These are phyloP conservation scores for Euphonia xanthogaster DNA, from an alignment of 2,797 vertebrate species.

Conservation along the genomic window DNA sequence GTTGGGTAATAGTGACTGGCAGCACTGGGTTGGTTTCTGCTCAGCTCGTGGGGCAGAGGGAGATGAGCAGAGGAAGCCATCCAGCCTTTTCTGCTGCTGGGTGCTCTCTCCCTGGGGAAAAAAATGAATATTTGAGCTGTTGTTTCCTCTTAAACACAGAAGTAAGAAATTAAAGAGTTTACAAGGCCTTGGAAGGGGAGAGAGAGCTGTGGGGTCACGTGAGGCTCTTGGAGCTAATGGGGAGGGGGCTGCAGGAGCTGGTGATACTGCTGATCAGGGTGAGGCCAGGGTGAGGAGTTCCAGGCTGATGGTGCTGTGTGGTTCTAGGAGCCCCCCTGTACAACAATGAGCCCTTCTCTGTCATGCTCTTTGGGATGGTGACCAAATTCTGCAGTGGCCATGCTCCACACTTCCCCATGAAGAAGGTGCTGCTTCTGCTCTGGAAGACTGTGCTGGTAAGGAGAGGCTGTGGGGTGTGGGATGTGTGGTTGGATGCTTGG, in stretches of 20 bases:
- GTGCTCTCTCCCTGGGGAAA: not conserved
- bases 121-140: accelerated
- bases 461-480: accelerated
- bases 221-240: not conserved
- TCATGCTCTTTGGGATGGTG: constrained; percentile 98
- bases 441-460: constrained; percentile 97
- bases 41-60: not conserved
- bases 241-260: not conserved
- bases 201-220: not conserved
- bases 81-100: not conserved
- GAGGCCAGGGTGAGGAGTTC: not conserved
- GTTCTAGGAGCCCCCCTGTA: constrained; percentile 88
- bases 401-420: constrained; percentile 98
- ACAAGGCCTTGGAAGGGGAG: not conserved
- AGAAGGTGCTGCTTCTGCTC: constrained; percentile 93
- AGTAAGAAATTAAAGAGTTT: not conserved
- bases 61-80: not conserved
- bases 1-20: not conserved
- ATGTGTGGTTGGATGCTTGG: not conserved
- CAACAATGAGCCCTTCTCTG: constrained; percentile 94
- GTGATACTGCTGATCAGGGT: not conserved
- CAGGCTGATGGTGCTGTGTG: not conserved
- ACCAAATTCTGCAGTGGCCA: constrained; percentile 99
- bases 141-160: not conserved
- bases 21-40: not conserved